These are phyloP conservation scores for Andrena fulva DNA, from an alignment of 2,888 invertebrate species.

Conservation along the genomic window DNA sequence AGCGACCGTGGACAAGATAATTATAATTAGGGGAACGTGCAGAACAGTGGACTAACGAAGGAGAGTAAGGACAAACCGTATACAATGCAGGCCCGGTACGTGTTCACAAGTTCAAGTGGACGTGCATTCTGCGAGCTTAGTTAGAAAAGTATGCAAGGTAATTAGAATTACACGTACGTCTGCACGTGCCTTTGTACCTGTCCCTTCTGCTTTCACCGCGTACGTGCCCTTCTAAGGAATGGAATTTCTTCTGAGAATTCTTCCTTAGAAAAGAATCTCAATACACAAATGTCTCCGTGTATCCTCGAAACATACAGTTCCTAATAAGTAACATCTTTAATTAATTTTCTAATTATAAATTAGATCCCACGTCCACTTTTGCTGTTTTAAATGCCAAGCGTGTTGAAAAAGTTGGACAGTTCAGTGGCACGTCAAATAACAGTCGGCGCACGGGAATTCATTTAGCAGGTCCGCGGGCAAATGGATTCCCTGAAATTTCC, in stretches of 20 bases:
- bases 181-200: conserved; percentile 15
- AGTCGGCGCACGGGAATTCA: too few species aligned
- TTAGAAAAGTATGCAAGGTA: conserved; percentile 47
- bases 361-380: too few species aligned
- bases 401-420: too few species aligned
- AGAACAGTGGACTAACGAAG: conserved; percentile 35
- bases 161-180: conserved; percentile 41
- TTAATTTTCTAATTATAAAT: too few species aligned
- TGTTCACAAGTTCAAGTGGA: conserved; percentile 52
- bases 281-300: too few species aligned
- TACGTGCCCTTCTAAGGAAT: background rate
- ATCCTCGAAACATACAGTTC: too few species aligned
- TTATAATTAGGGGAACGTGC: conserved; percentile 49
- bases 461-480: too few species aligned
- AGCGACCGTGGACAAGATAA: conserved; percentile 29
- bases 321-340: too few species aligned
- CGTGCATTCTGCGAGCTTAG: conserved; percentile 38
- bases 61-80: conserved; percentile 19
- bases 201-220: background rate
- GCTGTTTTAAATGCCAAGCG: too few species aligned
- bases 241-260: conserved; percentile 12
- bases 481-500: background rate
- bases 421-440: too few species aligned
- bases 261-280: background rate
- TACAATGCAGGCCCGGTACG: conserved; percentile 13